A percentile compares a stretch with the other conserved stretches of the same genome.
Evolutionary conservation across 2,113 vertebrate genomes (phyloP).

Genomic region (Pachycephala philippinensis): DNA sequence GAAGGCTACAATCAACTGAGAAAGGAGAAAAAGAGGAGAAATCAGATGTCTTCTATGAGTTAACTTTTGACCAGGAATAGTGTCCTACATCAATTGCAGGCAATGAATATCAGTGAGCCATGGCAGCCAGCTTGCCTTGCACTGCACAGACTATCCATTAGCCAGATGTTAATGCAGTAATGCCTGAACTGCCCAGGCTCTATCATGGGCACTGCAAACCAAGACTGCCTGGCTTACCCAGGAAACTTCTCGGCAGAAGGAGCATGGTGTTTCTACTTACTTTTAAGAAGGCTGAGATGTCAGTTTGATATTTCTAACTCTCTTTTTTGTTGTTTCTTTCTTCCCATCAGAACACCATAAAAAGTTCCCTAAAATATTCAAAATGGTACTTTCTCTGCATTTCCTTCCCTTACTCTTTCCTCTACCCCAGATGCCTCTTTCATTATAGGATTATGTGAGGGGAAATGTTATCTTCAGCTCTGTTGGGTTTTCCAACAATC

Average conservation of each 20-base stretch:
- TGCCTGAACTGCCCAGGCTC: background rate
- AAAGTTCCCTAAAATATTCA: background rate
- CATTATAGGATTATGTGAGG: background rate
- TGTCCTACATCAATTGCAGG: fast-evolving
- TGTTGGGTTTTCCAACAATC: background rate
- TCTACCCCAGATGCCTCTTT: background rate
- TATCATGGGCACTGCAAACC: background rate
- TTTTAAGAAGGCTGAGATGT: background rate
- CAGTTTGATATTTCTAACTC: background rate
- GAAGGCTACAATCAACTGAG: background rate
- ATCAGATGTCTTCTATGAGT: fast-evolving
- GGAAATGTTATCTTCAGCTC: background rate
- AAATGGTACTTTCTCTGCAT: background rate
- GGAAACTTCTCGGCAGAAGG: background rate
- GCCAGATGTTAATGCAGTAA: background rate
- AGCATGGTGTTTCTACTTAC: background rate
- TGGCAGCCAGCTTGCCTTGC: background rate
- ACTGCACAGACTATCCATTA: fast-evolving
- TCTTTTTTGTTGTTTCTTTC: background rate
- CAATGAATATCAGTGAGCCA: background rate
- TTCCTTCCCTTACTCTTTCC: background rate
- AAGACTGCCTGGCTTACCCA: background rate
- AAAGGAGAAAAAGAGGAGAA: background rate
- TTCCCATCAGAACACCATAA: background rate
- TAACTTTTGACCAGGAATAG: background rate